phyloP scores from a whole-genome alignment of 1,140 invertebrate genomes.

The Battus philenor region DNA sequence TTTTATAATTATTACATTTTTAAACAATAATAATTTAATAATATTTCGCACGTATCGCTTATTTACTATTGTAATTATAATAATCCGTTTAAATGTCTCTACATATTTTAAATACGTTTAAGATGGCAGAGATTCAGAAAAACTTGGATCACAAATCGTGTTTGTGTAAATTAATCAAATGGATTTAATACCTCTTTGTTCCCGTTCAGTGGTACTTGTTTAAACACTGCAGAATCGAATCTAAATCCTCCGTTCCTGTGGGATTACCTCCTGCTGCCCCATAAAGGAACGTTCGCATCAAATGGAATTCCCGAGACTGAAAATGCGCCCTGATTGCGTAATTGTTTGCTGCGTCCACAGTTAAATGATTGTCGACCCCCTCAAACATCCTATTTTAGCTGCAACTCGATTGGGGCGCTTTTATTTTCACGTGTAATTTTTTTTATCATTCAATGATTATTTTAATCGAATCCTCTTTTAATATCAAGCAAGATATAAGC shows the following conservation, averaged over 20 bases:
- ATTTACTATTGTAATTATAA: too few species aligned
- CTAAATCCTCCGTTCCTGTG: background rate
- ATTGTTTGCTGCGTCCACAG: slow-evolving; percentile 16
- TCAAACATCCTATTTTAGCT: background rate
- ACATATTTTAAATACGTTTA: too few species aligned
- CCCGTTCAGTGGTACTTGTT: background rate
- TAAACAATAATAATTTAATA: too few species aligned
- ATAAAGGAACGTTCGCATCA: slow-evolving; percentile 14
- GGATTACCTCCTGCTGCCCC: background rate
- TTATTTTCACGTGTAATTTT: background rate
- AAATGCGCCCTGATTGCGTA: slow-evolving; percentile 18
- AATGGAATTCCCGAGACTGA: slow-evolving; percentile 16
- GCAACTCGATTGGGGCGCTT: background rate
- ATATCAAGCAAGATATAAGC: too few species aligned
- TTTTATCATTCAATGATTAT: too few species aligned
- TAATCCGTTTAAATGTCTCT: too few species aligned
- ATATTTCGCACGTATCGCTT: too few species aligned
- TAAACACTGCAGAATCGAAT: slow-evolving; percentile 9
- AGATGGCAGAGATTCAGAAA: too few species aligned
- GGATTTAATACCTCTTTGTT: background rate
- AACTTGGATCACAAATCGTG: too few species aligned
- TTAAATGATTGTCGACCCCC: background rate
- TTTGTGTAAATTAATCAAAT: background rate
- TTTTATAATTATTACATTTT: too few species aligned
- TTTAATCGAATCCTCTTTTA: too few species aligned